phyloP scores from a whole-genome alignment of 2,888 invertebrate species.

The Galeruca laticollis region DNA sequence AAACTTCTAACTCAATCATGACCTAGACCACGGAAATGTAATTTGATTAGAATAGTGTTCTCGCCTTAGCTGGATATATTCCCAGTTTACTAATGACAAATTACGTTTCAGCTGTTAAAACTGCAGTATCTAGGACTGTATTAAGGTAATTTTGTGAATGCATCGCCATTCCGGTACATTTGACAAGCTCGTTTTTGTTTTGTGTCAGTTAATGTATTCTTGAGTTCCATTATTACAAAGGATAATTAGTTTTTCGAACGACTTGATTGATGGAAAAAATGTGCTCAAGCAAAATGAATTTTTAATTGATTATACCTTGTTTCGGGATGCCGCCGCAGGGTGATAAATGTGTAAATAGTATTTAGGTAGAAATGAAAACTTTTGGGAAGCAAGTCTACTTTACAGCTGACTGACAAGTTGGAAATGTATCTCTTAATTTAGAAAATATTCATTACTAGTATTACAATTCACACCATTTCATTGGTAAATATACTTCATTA shows the following conservation, averaged over 20 bases:
- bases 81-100: constrained; percentile 1
- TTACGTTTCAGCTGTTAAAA: neutral
- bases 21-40: constrained; percentile 4
- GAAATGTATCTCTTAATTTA: too few relatives aligned
- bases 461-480: too few relatives aligned
- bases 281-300: too few relatives aligned
- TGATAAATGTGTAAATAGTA: too few relatives aligned
- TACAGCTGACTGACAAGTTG: too few relatives aligned
- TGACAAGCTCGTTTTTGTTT: neutral
- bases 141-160: constrained; percentile 1
- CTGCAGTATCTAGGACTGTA: neutral
- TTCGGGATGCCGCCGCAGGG: too few relatives aligned
- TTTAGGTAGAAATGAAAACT: too few relatives aligned
- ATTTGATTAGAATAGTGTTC: constrained; percentile 2
- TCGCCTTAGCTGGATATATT: neutral
- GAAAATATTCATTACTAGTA: too few relatives aligned
- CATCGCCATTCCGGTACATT: neutral
- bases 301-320: too few relatives aligned
- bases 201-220: neutral
- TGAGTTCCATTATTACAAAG: neutral
- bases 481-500: too few relatives aligned
- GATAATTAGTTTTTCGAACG: neutral
- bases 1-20: neutral
- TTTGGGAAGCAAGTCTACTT: too few relatives aligned
- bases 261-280: neutral